Evolutionary conservation across 2,888 invertebrate species (phyloP), one percentile per base, ranked within the genome.

Genomic region (Vesta saturnalis): DNA sequence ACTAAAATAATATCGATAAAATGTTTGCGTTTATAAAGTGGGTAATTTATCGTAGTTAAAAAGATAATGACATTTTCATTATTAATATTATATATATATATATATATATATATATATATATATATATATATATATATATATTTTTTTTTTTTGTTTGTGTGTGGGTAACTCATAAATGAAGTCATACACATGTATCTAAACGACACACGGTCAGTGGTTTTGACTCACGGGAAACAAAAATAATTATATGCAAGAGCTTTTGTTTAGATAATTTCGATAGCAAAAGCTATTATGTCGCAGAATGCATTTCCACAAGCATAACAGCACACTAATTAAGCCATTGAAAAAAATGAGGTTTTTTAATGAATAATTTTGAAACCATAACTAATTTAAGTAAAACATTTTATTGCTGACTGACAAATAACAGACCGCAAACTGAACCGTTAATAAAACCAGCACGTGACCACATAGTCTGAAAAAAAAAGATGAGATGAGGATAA

Each of bases 191-290:
- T 70, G 72, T 69, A 71, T 60, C 60, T 60, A 56, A 43, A 18
- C 49, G 2, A 5, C n/a, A 35, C 58, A 61, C 65, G 69, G 71
- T 65, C 67, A 71, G 67, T 70, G 69, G 64, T 71, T 69, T 64
- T 72, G 67, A 70, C 43, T 67, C 64, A 66, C 64, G 56, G 61
- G 57, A 66, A 66, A 46, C 66, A 57, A 65, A 71, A 71, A 67
- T 64, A 71, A 62, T 67, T 62, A 59, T 60, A 61, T 47, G 57
- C 61, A 39, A 54, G 15, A 5, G 63, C 23, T 66, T 72, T 72
- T 72, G 66, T 72, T 72, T 70, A 59, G 64, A 67, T 60, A 63
- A 68, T 68, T 65, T 64, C 30, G 16, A 43, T 43, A 43, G 14
- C 10, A 6, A 10, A 30, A 6, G 30, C 10, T 30, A 30, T 49